phyloP scores from a whole-genome alignment of 2,113 vertebrate species.

The Thamnaconus septentrionalis region DNA sequence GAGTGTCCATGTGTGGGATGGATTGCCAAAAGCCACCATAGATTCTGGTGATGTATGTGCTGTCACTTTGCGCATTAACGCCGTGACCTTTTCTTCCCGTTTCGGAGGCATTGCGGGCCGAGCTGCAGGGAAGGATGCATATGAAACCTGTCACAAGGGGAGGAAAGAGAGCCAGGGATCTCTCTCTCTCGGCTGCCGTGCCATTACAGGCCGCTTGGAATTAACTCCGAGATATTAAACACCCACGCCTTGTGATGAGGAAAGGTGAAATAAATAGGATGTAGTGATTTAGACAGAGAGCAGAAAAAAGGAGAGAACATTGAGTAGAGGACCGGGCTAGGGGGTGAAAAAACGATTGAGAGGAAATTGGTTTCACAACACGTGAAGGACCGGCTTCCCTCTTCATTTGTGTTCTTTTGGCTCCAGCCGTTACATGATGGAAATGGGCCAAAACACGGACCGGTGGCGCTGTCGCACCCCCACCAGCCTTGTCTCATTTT shows the following conservation, averaged over 20 bases:
- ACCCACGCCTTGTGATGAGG: no score
- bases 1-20: slow-evolving; percentile 45
- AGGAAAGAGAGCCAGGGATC: slow-evolving; percentile 24
- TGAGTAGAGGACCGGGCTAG: slow-evolving; percentile 3
- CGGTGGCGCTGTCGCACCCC: slow-evolving; percentile 53
- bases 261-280: slow-evolving; percentile 12
- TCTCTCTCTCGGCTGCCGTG: background rate
- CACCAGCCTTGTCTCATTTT: slow-evolving; percentile 42
- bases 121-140: slow-evolving; percentile 70
- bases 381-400: slow-evolving; percentile 27
- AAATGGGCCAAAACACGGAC: slow-evolving; percentile 56
- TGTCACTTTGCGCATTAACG: slow-evolving; percentile 68
- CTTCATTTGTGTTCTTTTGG: slow-evolving; percentile 36
- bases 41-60: slow-evolving; percentile 65
- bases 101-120: slow-evolving; percentile 56
- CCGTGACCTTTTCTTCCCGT: slow-evolving; percentile 67
- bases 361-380: slow-evolving; percentile 13
- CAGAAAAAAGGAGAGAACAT: background rate
- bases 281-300: slow-evolving; percentile 14
- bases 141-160: slow-evolving; percentile 49
- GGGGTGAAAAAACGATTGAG: background rate
- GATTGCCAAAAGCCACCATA: slow-evolving; percentile 60
- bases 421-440: slow-evolving; percentile 38
- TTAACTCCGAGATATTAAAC: background rate
- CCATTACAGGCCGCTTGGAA: background rate